Conservation (phyloP, 2,888 invertebrate genomes). For the Chymomyza fuscimana region DNA sequence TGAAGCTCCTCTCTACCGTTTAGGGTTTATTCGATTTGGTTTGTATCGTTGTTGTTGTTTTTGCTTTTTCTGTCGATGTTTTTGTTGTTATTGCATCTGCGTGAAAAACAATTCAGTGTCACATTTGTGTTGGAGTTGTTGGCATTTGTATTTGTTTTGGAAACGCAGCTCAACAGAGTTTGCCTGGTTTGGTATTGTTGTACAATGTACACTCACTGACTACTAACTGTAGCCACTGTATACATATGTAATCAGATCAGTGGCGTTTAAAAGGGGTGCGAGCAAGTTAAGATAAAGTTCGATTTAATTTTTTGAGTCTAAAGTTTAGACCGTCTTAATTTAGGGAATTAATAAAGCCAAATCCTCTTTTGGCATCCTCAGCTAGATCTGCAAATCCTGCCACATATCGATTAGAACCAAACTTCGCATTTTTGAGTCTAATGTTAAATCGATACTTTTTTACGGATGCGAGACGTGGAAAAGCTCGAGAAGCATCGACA, state of each 20-base stretch:
- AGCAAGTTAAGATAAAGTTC: too few relatives aligned
- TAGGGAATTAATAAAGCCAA: too few relatives aligned
- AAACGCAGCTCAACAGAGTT: conserved; percentile 36
- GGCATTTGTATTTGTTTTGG: conserved; percentile 47
- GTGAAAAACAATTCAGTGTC: conserved; percentile 67
- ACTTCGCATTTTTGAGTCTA: too few relatives aligned
- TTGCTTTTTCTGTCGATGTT: conserved; percentile 32
- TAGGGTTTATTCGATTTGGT: conserved; percentile 25
- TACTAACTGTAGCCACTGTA: not conserved
- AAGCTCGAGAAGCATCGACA: too few relatives aligned
- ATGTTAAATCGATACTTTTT: too few relatives aligned
- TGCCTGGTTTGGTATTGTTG: conserved; percentile 7
- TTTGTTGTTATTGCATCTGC: conserved; percentile 38
- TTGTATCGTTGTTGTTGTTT: conserved; percentile 7
- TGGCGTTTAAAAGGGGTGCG: too few relatives aligned
- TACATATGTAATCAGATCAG: not conserved
- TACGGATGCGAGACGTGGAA: too few relatives aligned
- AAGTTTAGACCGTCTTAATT: too few relatives aligned
- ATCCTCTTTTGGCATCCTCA: too few relatives aligned
- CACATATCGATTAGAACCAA: too few relatives aligned
- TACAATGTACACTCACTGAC: not conserved
- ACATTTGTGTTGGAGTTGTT: conserved; percentile 54
- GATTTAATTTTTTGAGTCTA: too few relatives aligned
- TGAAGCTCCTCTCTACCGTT: conserved; percentile 36
- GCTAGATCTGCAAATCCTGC: too few relatives aligned